Evolutionary conservation across 2,888 invertebrate genomes (phyloP).

Genomic region (Sphaerophoria taeniata): DNA sequence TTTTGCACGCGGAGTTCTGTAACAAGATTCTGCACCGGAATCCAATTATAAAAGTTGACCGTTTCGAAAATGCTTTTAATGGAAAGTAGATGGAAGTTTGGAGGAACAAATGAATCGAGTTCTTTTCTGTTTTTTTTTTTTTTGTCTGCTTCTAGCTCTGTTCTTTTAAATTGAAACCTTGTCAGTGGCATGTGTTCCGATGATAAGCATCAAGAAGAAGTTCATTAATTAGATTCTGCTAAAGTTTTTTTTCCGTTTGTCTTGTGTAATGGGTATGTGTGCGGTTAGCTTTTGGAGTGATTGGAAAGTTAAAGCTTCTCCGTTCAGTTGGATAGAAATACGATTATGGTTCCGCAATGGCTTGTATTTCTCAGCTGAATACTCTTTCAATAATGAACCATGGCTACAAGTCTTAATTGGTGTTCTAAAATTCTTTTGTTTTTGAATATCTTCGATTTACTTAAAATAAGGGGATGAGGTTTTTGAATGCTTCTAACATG

Average conservation of each 20-base stretch:
- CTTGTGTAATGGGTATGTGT: neutral
- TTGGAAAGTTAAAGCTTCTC: neutral
- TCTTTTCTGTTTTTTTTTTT: neutral
- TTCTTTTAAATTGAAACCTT: neutral
- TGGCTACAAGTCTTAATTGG: no score
- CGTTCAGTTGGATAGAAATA: neutral
- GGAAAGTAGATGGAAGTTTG: slow-evolving; percentile 17
- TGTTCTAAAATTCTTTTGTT: no score
- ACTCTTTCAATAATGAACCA: no score
- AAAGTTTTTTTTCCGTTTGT: neutral
- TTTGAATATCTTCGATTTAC: no score
- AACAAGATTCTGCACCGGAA: neutral
- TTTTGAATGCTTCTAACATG: no score
- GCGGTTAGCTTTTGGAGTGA: neutral
- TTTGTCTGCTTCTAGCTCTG: neutral
- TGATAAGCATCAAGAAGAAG: neutral
- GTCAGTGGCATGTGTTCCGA: neutral
- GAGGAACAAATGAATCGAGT: neutral
- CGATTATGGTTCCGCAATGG: no score
- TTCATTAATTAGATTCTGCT: slow-evolving; percentile 11
- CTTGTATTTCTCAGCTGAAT: no score
- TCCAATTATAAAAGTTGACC: slow-evolving; percentile 29
- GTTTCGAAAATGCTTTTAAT: neutral
- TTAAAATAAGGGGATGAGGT: no score
- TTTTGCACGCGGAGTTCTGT: neutral